These are phyloP conservation scores for Heliothis virescens DNA, from an alignment of 1,140 invertebrate species.

Conservation along the genomic window DNA sequence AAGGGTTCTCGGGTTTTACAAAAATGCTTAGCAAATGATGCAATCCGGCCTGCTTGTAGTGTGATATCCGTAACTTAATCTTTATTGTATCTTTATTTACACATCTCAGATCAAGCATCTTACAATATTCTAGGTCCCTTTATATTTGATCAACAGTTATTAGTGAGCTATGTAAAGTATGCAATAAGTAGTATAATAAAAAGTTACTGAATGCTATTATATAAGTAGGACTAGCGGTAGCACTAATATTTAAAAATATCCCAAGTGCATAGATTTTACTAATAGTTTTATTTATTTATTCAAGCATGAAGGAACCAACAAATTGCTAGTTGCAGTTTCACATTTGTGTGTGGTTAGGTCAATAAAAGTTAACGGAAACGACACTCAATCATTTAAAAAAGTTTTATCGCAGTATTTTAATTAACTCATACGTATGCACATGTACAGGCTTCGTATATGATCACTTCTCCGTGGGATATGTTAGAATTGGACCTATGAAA, in stretches of 20 bases:
- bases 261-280: too few relatives aligned
- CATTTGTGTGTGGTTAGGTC: slow-evolving; percentile 14
- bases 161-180: too few relatives aligned
- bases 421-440: slow-evolving; percentile 36
- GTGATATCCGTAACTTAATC: neutral
- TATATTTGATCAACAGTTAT: too few relatives aligned
- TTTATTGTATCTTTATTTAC: too few relatives aligned
- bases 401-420: slow-evolving; percentile 45
- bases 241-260: too few relatives aligned
- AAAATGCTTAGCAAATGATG: slow-evolving; percentile 49
- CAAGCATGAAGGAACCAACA: neutral
- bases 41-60: slow-evolving; percentile 21
- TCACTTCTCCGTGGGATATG: slow-evolving; percentile 22
- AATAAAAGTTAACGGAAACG: slow-evolving; percentile 49
- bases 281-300: neutral
- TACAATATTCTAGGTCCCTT: too few relatives aligned
- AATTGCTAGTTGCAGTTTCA: neutral
- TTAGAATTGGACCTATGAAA: slow-evolving; percentile 57
- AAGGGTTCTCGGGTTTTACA: slow-evolving; percentile 50
- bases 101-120: too few relatives aligned
- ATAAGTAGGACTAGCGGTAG: too few relatives aligned
- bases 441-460: slow-evolving; percentile 5
- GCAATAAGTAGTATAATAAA: too few relatives aligned
- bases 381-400: slow-evolving; percentile 38
- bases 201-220: too few relatives aligned